Percentiles rank a stretch among this genome's conserved stretches.
phyloP scores from a whole-genome alignment of 1,140 invertebrate species.

The Dinoponera quadriceps region DNA sequence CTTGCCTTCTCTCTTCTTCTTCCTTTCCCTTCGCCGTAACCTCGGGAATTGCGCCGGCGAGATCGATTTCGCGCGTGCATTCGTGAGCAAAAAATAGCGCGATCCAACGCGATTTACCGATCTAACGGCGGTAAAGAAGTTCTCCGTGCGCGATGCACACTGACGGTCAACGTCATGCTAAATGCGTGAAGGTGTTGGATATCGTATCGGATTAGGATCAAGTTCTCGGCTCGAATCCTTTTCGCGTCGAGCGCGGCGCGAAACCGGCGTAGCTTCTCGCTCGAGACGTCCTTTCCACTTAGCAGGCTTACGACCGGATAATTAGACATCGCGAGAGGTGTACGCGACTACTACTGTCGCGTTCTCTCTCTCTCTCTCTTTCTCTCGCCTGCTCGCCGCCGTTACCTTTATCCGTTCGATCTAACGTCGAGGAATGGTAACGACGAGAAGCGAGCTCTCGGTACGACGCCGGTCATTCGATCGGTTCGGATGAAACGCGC shows the following conservation, averaged over 20 bases:
- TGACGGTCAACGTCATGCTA: not conserved
- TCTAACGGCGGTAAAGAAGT: not conserved
- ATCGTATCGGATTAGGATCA: conserved; percentile 39
- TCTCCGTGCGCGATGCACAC: not conserved
- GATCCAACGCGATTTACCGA: too few species aligned
- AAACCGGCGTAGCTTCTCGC: conserved; percentile 32
- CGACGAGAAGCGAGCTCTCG: conserved; percentile 20
- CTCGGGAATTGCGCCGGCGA: too few species aligned
- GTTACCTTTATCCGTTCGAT: conserved; percentile 17
- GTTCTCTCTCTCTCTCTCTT: not conserved
- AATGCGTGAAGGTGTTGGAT: not conserved
- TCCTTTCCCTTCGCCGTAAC: too few species aligned
- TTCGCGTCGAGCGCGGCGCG: not conserved
- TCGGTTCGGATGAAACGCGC: conserved; percentile 56
- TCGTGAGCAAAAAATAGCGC: too few species aligned
- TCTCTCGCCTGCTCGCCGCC: not conserved
- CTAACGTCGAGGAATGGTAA: conserved; percentile 38
- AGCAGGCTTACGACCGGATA: conserved; percentile 12
- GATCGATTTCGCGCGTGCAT: too few species aligned
- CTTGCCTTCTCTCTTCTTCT: too few species aligned
- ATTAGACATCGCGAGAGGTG: not conserved
- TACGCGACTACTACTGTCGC: conserved; percentile 15
- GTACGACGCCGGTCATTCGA: conserved; percentile 56
- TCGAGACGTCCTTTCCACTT: conserved; percentile 21
- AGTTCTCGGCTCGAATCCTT: conserved; percentile 29